phyloP scores from a whole-genome alignment of 1,140 invertebrate genomes.

The Proctacanthus coquilletti region DNA sequence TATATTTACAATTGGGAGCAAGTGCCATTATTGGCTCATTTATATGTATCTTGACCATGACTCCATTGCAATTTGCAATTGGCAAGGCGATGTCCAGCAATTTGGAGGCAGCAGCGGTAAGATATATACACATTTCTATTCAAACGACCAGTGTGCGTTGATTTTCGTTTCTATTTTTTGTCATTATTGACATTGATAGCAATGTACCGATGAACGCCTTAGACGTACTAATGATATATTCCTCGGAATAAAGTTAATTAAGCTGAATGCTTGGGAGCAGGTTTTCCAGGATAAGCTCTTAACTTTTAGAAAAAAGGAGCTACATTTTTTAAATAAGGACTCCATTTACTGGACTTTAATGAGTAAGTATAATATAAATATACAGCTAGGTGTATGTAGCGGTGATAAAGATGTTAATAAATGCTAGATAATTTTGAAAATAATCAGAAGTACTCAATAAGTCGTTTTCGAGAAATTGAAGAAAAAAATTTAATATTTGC shows the following conservation, averaged over 20 bases:
- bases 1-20: constrained; percentile 59
- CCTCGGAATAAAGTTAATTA: constrained; percentile 65
- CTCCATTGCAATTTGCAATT: constrained; percentile 53
- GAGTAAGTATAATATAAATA: constrained; percentile 34
- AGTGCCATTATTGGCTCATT: constrained; percentile 62
- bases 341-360: constrained; percentile 58
- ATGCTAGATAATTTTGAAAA: background rate
- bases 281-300: constrained; percentile 51
- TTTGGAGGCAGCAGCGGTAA: constrained; percentile 48
- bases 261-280: constrained; percentile 69
- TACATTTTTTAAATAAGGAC: constrained; percentile 54
- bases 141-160: too few species aligned
- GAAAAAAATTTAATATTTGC: background rate
- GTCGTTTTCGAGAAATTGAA: background rate
- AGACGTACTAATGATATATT: constrained; percentile 63
- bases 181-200: constrained; percentile 27
- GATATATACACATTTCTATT: constrained; percentile 10
- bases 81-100: constrained; percentile 56
- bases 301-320: constrained; percentile 48
- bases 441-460: background rate
- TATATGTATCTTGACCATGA: constrained; percentile 49
- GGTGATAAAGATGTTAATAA: too few species aligned
- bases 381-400: too few species aligned
- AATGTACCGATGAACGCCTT: constrained; percentile 56
- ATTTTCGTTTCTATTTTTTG: too few species aligned